These are phyloP conservation scores for Dasypus novemcinctus DNA, from an alignment of 2,113 vertebrate genomes.

Conservation along the genomic window DNA sequence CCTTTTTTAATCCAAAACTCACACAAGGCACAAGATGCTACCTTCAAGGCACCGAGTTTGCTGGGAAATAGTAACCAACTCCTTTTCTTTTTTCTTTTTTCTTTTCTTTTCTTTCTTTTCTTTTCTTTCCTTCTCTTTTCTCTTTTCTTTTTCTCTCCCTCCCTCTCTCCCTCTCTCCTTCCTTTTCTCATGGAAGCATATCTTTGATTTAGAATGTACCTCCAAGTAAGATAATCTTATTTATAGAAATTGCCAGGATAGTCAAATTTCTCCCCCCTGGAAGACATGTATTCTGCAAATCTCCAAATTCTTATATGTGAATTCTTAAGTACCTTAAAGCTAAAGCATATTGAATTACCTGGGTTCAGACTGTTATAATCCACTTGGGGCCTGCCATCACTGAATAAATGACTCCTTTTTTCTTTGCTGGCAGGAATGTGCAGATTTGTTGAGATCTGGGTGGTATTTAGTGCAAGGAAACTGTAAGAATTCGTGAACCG, in stretches of 20 bases:
- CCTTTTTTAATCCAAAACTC: neutral
- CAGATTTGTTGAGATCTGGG: neutral
- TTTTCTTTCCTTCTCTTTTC: too few relatives aligned
- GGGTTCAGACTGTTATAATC: neutral
- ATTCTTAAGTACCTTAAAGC: neutral
- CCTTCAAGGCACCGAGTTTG: neutral
- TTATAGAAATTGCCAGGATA: slow-evolving; percentile 11
- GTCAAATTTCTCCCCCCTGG: neutral
- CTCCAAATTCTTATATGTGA: neutral
- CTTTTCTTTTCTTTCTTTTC: too few relatives aligned
- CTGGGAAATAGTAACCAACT: neutral
- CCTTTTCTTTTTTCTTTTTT: too few relatives aligned
- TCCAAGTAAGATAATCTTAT: neutral
- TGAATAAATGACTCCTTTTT: neutral
- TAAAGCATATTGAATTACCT: neutral
- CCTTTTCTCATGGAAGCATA: neutral
- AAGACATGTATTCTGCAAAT: slow-evolving; percentile 4
- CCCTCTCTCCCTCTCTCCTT: neutral
- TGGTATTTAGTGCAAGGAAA: neutral
- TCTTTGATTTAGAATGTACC: neutral
- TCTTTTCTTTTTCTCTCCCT: too few relatives aligned
- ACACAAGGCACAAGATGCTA: neutral
- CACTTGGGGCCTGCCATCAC: neutral
- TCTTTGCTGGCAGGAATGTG: neutral
- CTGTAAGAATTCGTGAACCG: neutral